Evolutionary conservation across 1,140 invertebrate species (phyloP).

Genomic region (Parapsyche elsis): DNA sequence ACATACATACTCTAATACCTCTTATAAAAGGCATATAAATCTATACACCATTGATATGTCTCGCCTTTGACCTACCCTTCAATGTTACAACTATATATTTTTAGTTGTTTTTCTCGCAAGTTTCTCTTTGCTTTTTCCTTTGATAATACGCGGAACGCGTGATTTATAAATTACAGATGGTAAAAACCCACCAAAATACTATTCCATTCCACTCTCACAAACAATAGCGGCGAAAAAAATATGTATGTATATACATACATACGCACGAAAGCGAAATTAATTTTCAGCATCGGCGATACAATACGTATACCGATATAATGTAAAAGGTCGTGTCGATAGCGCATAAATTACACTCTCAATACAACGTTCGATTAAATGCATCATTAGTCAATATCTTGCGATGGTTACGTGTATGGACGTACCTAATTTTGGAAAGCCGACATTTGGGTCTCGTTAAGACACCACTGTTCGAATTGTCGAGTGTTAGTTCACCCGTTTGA

Average conservation of each 20-base stretch:
- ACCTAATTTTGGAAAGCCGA: neutral
- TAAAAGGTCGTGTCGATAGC: neutral
- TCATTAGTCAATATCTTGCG: neutral
- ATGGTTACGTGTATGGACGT: neutral
- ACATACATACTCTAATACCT: no score
- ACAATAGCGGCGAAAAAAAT: no score
- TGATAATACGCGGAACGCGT: constrained; percentile 3
- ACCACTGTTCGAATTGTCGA: constrained; percentile 3
- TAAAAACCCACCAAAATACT: neutral
- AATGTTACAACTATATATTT: neutral
- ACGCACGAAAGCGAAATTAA: no score
- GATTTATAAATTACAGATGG: constrained; percentile 9
- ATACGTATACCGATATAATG: no score
- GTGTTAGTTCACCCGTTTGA: constrained; percentile 5
- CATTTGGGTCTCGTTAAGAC: constrained; percentile 2
- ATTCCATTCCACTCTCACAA: neutral
- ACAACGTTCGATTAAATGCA: neutral
- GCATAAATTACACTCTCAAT: neutral
- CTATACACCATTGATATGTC: neutral
- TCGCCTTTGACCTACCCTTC: neutral
- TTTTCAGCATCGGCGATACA: no score
- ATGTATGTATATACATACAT: no score
- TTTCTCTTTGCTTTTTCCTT: constrained; percentile 8
- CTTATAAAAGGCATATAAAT: no score
- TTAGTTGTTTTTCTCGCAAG: neutral